Evolutionary conservation across 1,140 invertebrate species (phyloP).

Genomic region (Platyura marginata): DNA sequence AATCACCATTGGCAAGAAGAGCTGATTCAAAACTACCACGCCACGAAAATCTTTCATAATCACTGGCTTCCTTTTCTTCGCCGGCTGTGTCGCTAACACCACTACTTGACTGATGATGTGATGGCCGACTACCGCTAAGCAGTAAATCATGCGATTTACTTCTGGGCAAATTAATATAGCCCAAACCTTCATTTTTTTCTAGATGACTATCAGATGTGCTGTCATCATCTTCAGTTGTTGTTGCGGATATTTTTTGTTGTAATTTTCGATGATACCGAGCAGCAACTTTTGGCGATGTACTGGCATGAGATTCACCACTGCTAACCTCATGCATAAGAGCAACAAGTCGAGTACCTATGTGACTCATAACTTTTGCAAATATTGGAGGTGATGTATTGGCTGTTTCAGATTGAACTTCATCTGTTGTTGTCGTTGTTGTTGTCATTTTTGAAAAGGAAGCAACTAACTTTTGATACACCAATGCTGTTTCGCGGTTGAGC

Average conservation of each 20-base stretch:
- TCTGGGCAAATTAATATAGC: slow-evolving; percentile 31
- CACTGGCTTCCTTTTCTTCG: slow-evolving; percentile 60
- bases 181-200: slow-evolving; percentile 7
- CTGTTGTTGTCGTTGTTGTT: slow-evolving; percentile 33
- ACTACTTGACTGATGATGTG: slow-evolving; percentile 25
- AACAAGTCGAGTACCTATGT: slow-evolving; percentile 74
- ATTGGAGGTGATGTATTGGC: slow-evolving; percentile 63
- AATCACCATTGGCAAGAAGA: slow-evolving; percentile 59
- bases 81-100: slow-evolving; percentile 30
- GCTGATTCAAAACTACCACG: slow-evolving; percentile 78
- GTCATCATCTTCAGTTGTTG: slow-evolving; percentile 62
- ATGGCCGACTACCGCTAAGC: slow-evolving; percentile 30
- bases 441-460: slow-evolving; percentile 61
- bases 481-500: slow-evolving; percentile 50
- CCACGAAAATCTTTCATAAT: slow-evolving; percentile 78
- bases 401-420: slow-evolving; percentile 25
- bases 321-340: slow-evolving; percentile 85
- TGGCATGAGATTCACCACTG: slow-evolving; percentile 37
- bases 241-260: slow-evolving; percentile 41
- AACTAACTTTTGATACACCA: slow-evolving; percentile 67
- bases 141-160: slow-evolving; percentile 64
- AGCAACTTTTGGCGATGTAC: slow-evolving; percentile 27
- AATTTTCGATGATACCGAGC: slow-evolving; percentile 30
- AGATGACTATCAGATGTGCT: slow-evolving; percentile 37
- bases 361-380: slow-evolving; percentile 83